Evolutionary conservation across 2,888 invertebrate genomes (phyloP).

Genomic region (Nowickia ferox): DNA sequence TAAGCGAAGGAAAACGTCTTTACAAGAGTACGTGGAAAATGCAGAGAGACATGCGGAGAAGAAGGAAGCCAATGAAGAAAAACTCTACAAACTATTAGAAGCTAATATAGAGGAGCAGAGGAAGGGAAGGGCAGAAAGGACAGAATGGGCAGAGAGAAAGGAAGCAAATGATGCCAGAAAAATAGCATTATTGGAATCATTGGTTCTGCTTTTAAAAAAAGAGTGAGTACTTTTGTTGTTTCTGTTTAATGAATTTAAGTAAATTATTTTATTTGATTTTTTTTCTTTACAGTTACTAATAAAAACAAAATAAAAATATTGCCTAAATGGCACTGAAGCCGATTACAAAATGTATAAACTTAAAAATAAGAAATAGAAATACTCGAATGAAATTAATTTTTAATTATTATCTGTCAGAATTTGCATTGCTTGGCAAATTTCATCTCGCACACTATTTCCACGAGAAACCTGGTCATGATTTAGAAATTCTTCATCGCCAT

Average conservation of each 20-base stretch:
- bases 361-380: not conserved
- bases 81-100: not conserved
- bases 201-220: slow-evolving; percentile 38
- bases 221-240: slow-evolving; percentile 29
- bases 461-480: slow-evolving; percentile 6
- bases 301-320: slow-evolving; percentile 19
- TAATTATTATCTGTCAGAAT: not conserved
- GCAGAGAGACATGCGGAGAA: slow-evolving; percentile 10
- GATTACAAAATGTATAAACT: slow-evolving; percentile 27
- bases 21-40: slow-evolving; percentile 12
- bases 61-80: slow-evolving; percentile 10
- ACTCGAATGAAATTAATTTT: not conserved
- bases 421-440: no score
- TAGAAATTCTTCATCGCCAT: slow-evolving; percentile 28
- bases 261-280: slow-evolving; percentile 19
- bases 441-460: no score
- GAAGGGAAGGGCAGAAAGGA: slow-evolving; percentile 27
- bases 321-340: slow-evolving; percentile 17
- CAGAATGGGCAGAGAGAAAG: slow-evolving; percentile 17
- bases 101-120: slow-evolving; percentile 23
- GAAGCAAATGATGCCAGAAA: slow-evolving; percentile 13
- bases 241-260: slow-evolving; percentile 20
- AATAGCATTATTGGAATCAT: slow-evolving; percentile 34
- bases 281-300: slow-evolving; percentile 20
- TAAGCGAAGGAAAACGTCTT: slow-evolving; percentile 4